phyloP scores from a whole-genome alignment of 23 tunicate species.

The Clavelina lepadiformis region DNA sequence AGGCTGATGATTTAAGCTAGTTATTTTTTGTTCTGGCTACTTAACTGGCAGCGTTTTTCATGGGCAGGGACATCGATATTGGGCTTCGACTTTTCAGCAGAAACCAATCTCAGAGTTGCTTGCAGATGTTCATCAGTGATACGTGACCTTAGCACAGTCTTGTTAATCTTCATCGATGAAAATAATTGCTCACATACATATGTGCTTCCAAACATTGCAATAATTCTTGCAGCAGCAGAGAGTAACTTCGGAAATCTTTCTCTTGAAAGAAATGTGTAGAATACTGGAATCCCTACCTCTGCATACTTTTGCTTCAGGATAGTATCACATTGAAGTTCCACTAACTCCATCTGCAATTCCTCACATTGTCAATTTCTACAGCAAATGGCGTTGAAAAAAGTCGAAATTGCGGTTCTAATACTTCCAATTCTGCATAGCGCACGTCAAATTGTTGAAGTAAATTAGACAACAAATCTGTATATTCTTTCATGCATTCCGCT shows the following conservation, averaged over 20 bases:
- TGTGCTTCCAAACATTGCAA: conserved; percentile 66
- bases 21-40: conserved; percentile 21
- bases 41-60: conserved; percentile 30
- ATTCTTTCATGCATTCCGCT: conserved; percentile 27
- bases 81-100: conserved; percentile 33
- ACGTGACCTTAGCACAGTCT: conserved; percentile 30
- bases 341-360: conserved; percentile 52
- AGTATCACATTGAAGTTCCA: conserved; percentile 47
- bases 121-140: conserved; percentile 59
- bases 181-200: conserved; percentile 60
- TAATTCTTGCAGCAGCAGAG: conserved; percentile 38
- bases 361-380: conserved; percentile 33
- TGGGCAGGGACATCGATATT: conserved; percentile 31
- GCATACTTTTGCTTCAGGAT: conserved; percentile 51
- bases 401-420: conserved; percentile 21
- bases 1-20: not conserved
- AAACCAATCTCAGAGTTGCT: conserved; percentile 39
- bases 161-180: conserved; percentile 35
- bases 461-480: conserved; percentile 5
- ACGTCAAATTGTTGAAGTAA: conserved; percentile 33
- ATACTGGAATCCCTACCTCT: conserved; percentile 36
- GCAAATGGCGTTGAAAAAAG: conserved; percentile 43
- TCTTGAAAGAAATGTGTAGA: conserved; percentile 46
- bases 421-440: conserved; percentile 21
- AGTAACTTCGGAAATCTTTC: conserved; percentile 49